Percentiles rank a stretch among this genome's conserved stretches.
Evolutionary conservation across 2,113 vertebrate species (phyloP).

Genomic region (Brachyhypopomus gauderio): DNA sequence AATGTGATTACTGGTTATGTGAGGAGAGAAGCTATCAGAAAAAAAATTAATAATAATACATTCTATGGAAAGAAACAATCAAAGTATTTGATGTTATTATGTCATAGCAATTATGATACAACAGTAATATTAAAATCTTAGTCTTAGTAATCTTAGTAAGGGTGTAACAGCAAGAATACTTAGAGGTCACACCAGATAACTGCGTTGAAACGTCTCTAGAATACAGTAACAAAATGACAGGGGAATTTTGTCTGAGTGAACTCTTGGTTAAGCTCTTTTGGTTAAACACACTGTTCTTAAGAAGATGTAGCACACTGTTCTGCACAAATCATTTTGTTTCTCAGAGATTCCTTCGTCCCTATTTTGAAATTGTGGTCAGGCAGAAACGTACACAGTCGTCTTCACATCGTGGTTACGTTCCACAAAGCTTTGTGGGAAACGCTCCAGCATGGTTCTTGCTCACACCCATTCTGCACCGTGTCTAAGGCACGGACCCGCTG

Average conservation of each 20-base stretch:
- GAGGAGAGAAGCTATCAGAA: neutral
- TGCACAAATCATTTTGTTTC: neutral
- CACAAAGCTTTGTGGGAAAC: neutral
- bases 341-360: neutral
- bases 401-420: neutral
- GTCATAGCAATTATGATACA: no score
- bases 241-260: neutral
- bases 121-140: no score
- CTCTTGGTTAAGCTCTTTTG: neutral
- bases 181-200: no score
- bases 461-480: neutral
- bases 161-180: no score
- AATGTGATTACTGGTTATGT: neutral
- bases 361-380: slow-evolving; percentile 10
- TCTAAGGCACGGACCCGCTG: neutral
- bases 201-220: neutral
- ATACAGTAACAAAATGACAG: neutral
- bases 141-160: no score
- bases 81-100: no score
- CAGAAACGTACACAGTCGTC: neutral
- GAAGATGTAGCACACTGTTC: neutral
- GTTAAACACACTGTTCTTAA: neutral
- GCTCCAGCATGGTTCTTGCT: neutral
- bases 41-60: neutral
- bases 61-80: no score